A percentile compares a stretch with the other conserved stretches of the same genome.
These are phyloP conservation scores for Montipora capricornis DNA, from an alignment of 64 coral and sea anemone genomes.

Conservation along the genomic window DNA sequence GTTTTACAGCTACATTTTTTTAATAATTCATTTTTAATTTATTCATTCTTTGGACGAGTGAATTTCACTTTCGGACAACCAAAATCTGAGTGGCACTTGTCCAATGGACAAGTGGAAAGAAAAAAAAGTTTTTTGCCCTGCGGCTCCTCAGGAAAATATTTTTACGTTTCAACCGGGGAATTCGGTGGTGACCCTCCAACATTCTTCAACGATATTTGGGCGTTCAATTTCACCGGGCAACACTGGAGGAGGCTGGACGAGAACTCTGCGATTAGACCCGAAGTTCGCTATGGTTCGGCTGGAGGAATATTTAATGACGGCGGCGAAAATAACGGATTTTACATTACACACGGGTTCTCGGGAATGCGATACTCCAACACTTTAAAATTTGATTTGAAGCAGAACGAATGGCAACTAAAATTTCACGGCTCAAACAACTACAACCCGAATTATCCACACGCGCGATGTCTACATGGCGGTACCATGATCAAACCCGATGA, in stretches of 20 bases:
- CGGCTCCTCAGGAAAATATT: conserved; percentile 31
- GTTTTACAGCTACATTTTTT: too few species aligned
- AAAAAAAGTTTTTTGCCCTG: too few species aligned
- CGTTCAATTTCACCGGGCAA: conserved; percentile 38
- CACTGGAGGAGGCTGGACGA: conserved; percentile 69
- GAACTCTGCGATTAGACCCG: conserved; percentile 47
- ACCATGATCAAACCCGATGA: conserved; percentile 84
- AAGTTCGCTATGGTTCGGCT: conserved; percentile 75
- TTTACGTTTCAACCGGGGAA: conserved; percentile 86
- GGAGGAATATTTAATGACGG: conserved; percentile 76
- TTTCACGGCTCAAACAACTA: conserved; percentile 93
- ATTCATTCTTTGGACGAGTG: too few species aligned
- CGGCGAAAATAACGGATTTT: conserved; percentile 36
- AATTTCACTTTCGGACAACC: too few species aligned
- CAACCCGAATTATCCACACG: conserved; percentile 89
- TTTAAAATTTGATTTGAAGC: conserved; percentile 79
- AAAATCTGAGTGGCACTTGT: too few species aligned
- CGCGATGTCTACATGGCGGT: conserved; percentile 85
- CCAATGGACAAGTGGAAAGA: too few species aligned
- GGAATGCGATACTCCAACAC: conserved; percentile 86
- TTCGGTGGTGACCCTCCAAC: neutral
- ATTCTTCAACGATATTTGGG: conserved; percentile 72
- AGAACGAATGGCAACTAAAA: conserved; percentile 73
- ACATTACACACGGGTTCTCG: conserved; percentile 83
- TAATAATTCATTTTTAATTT: too few species aligned